Evolutionary conservation across 2,888 invertebrate species (phyloP).

Genomic region (Lepidonotus clava): DNA sequence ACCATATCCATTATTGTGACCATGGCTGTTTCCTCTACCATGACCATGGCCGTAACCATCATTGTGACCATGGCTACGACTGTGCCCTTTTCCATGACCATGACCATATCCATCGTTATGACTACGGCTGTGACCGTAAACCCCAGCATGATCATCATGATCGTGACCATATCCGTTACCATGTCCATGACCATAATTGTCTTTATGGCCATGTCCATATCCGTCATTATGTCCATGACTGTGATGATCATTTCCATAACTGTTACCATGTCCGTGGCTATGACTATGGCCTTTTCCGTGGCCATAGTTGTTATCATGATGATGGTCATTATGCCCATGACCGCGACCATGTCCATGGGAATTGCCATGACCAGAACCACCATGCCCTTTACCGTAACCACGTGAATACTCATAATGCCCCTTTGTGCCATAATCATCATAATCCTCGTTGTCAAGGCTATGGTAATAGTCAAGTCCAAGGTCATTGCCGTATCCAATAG

Average conservation of each 20-base stretch:
- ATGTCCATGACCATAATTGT: neutral
- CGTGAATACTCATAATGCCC: neutral
- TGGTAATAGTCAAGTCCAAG: too few relatives aligned
- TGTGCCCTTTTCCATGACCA: neutral
- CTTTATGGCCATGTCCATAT: neutral
- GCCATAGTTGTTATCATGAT: neutral
- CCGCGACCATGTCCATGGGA: neutral
- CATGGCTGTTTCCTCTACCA: neutral
- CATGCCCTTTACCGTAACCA: neutral
- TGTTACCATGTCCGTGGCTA: neutral
- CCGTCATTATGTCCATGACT: neutral
- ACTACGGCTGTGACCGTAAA: neutral
- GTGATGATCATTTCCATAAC: neutral
- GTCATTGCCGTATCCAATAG: too few relatives aligned
- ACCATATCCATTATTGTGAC: neutral
- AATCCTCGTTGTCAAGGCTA: neutral
- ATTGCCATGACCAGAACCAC: neutral
- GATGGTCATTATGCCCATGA: neutral
- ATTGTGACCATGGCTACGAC: neutral
- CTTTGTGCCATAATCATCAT: neutral
- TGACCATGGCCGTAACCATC: neutral
- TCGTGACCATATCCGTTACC: neutral
- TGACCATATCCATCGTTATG: slow-evolving; percentile 23
- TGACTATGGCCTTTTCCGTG: neutral
- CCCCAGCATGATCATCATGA: neutral